These are phyloP conservation scores for Platerodrilus igneus DNA, from an alignment of 2,888 invertebrate genomes.

Conservation along the genomic window DNA sequence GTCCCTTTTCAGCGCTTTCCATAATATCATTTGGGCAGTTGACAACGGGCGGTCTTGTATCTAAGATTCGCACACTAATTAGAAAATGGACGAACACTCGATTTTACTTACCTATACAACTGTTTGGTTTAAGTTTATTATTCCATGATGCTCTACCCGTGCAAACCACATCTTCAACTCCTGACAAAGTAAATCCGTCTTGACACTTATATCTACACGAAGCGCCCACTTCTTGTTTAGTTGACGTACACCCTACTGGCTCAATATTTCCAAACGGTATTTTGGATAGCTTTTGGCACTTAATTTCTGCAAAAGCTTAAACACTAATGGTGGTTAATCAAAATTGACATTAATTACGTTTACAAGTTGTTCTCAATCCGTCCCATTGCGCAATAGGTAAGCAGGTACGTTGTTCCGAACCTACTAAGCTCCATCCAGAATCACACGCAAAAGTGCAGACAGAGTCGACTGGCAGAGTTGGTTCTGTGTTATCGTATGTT, in stretches of 20 bases:
- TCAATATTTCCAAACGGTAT: slow-evolving; percentile 53
- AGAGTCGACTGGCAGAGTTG: slow-evolving; percentile 56
- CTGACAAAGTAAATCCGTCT: slow-evolving; percentile 56
- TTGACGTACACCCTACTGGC: slow-evolving; percentile 52
- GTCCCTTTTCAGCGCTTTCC: slow-evolving; percentile 47
- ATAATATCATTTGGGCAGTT: slow-evolving; percentile 55
- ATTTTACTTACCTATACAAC: slow-evolving; percentile 22
- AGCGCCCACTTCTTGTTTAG: slow-evolving; percentile 55
- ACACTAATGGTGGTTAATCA: background rate
- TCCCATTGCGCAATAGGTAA: slow-evolving; percentile 66
- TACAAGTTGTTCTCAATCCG: slow-evolving; percentile 61
- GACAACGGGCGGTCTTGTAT: slow-evolving; percentile 55
- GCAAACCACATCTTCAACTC: slow-evolving; percentile 53
- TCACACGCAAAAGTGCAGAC: slow-evolving; percentile 61
- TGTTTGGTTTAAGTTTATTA: slow-evolving; percentile 40
- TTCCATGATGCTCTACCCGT: slow-evolving; percentile 55
- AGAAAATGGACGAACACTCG: no score
- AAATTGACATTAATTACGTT: slow-evolving; percentile 53
- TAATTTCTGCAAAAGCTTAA: slow-evolving; percentile 38
- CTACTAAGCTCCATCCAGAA: slow-evolving; percentile 59
- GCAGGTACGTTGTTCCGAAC: slow-evolving; percentile 60
- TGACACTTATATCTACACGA: slow-evolving; percentile 57
- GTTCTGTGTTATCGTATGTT: slow-evolving; percentile 37
- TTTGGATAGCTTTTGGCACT: slow-evolving; percentile 45
- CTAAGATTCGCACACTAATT: slow-evolving; percentile 48